Evolutionary conservation across 1,140 invertebrate genomes (phyloP), one percentile per base, ranked within the genome.

Genomic region (Macrostomum lignano): DNA sequence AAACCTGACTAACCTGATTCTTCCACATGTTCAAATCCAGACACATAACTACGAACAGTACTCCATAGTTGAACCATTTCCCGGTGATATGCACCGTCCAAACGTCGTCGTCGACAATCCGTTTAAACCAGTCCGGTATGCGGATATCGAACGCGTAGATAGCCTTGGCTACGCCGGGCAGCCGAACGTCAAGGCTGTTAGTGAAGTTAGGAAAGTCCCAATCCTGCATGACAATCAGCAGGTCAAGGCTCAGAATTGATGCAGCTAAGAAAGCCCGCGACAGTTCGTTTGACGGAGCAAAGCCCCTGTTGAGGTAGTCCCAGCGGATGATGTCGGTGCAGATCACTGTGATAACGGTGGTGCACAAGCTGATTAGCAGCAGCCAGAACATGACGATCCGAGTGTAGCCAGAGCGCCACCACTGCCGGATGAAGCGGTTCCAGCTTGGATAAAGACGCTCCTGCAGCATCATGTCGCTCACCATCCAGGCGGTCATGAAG

Each of bases 1-100:
- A n/a, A n/a, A n/a, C n/a, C n/a, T n/a, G n/a, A n/a, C n/a, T n/a
- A n/a, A 65, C 61, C 46, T 66, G 63, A 44, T 65, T 66, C 43
- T 65, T 65, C 64, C 63, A 66, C 63, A 65, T 66, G 46, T 65
- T 66, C 24, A 66, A 41, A 44, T 66, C 64, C 7, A 65, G 49
- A 21, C 65, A 49, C 52, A 65, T 63, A 3, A 66, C 63, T 36
- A 65, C 41, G 32, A 65, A 62, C 19, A 66, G 58, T 24, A 66
- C 60, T 24, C 63, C 62, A 45, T 66, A 66, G 40, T 65, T 65
- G 47, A 66, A 65, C 64, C 64, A 66, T 49, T 66, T 66, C 7
- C 57, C 57, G 40, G 48, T 49, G 14, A 60, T 55, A 40, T 60
- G 54, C 15, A 60, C 40, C 39, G 41, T 47, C 51, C 52, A 60